Conservation (phyloP, 2,113 vertebrate genomes). For the Phyllostomus hastatus region DNA sequence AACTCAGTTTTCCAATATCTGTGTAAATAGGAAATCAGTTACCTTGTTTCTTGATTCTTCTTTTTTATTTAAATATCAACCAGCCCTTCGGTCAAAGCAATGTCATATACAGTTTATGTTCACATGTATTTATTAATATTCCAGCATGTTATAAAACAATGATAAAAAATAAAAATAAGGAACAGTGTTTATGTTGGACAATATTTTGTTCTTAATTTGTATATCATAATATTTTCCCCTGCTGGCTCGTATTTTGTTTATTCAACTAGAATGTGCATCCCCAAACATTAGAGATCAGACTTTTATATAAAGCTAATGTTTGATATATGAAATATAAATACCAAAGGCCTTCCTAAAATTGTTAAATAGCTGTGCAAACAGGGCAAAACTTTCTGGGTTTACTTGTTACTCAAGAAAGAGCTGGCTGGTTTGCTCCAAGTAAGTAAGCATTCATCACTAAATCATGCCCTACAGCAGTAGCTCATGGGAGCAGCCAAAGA, state of each 20-base stretch:
- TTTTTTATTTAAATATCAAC: background rate
- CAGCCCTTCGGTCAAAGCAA: background rate
- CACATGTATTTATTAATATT: background rate
- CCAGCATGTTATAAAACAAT: background rate
- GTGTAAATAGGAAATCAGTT: background rate
- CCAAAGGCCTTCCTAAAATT: background rate
- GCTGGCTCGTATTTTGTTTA: background rate
- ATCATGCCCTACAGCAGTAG: background rate
- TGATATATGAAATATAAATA: background rate
- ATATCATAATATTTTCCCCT: background rate
- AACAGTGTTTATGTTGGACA: background rate
- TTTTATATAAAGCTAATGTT: background rate
- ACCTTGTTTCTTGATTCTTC: background rate
- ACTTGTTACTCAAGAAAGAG: background rate
- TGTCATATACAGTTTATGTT: background rate
- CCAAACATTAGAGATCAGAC: background rate
- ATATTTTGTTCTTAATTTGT: background rate
- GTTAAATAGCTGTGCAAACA: background rate
- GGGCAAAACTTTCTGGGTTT: background rate
- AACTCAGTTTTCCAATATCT: background rate
- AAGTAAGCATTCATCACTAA: background rate
- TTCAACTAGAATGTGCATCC: background rate
- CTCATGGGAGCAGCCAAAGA: fast-evolving
- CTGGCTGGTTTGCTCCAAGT: background rate
- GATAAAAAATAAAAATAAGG: background rate